A percentile compares a stretch with the other conserved stretches of the same genome.
Evolutionary conservation across 2,797 vertebrate species (phyloP).

Genomic region (Sciurus vulgaris): DNA sequence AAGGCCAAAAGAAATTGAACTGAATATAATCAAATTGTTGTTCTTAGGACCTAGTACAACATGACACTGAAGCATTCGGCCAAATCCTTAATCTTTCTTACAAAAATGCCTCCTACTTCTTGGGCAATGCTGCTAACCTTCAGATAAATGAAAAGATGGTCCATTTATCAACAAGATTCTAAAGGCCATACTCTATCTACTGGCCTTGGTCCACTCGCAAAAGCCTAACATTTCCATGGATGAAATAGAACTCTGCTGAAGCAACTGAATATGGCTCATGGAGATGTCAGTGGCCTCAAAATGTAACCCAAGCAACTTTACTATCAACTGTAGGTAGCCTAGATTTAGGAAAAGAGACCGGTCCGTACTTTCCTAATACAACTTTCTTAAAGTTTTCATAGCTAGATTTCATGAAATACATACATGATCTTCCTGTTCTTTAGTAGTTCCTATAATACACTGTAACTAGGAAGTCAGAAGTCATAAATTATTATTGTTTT

Average conservation of each 20-base stretch:
- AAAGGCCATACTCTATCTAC: slow-evolving; percentile 9
- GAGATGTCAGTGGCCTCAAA: not conserved
- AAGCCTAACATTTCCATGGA: slow-evolving; percentile 14
- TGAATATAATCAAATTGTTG: slow-evolving; percentile 69
- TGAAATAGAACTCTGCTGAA: slow-evolving; percentile 58
- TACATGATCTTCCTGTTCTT: not conserved
- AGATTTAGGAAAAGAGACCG: not conserved
- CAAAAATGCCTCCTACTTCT: slow-evolving; percentile 68
- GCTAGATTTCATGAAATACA: not conserved
- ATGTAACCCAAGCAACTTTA: not conserved
- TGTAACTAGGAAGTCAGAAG: slow-evolving; percentile 10
- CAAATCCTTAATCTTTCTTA: slow-evolving; percentile 66
- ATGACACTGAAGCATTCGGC: slow-evolving; percentile 64
- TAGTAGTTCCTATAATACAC: not conserved
- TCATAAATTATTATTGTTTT: not conserved
- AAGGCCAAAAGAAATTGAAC: slow-evolving; percentile 50
- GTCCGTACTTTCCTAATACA: not conserved
- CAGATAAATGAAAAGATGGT: slow-evolving; percentile 69
- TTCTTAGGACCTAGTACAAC: slow-evolving; percentile 1
- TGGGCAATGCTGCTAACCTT: slow-evolving; percentile 56
- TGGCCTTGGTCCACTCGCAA: slow-evolving; percentile 66
- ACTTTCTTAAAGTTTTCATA: not conserved
- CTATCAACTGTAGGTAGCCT: not conserved
- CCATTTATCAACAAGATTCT: slow-evolving; percentile 69
- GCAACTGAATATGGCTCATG: not conserved